Conservation (phyloP, 2,113 vertebrate genomes). For the Pelodiscus sinensis region DNA sequence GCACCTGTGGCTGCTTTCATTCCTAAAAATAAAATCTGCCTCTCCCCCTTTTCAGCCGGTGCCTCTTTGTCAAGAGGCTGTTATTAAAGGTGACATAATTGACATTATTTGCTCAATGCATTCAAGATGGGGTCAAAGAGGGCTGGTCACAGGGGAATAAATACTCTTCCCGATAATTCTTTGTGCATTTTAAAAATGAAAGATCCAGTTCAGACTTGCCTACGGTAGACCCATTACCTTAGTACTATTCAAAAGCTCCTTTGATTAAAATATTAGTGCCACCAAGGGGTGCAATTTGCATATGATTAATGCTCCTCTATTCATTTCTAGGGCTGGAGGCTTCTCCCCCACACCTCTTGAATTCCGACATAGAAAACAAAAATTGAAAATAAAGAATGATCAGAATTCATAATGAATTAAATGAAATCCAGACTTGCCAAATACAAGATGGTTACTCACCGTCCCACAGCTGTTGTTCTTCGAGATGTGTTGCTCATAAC, state of each 20-base stretch:
- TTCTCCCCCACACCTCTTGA: conserved; percentile 29
- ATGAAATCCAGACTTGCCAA: not conserved
- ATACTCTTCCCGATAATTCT: conserved; percentile 1
- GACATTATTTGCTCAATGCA: not conserved
- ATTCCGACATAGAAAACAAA: fast-evolving
- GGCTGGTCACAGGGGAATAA: not conserved
- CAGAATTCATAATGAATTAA: conserved; percentile 39
- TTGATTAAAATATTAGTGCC: conserved; percentile 66
- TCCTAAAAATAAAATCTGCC: not conserved
- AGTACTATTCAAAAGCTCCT: conserved; percentile 58
- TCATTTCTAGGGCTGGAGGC: not conserved
- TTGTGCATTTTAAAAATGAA: conserved; percentile 14
- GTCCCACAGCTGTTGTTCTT: too few relatives aligned
- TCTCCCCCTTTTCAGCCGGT: not conserved
- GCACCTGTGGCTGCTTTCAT: not conserved
- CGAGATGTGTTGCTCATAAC: too few relatives aligned
- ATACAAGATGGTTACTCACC: too few relatives aligned
- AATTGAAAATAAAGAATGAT: fast-evolving
- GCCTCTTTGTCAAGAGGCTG: too few relatives aligned
- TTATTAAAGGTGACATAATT: fast-evolving
- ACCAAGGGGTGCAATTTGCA: conserved; percentile 58
- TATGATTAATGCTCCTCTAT: conserved; percentile 35
- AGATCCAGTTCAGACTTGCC: not conserved
- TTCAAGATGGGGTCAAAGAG: not conserved
- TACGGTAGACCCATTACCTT: not conserved